Base-by-base conservation (phyloP, 2,888 invertebrate species). In the Slavum lentiscoides region DNA sequence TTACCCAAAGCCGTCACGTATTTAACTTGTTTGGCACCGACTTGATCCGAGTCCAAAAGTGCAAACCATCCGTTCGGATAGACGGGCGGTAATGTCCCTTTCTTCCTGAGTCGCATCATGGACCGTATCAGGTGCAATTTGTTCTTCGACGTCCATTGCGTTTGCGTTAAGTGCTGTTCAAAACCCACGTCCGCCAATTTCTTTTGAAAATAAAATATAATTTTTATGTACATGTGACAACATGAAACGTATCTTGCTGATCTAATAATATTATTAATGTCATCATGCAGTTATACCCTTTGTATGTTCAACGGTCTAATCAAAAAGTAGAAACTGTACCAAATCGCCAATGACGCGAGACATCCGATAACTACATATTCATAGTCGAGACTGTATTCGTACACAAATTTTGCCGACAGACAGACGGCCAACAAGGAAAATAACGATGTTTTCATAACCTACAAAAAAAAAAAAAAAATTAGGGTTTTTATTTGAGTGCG, bases 61-160 rank as follows among this genome's bases (percentile, higher is more conserved):
- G 90, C 91, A 84, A 93, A 95, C 96, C 96, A 96, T 0, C 96
- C 96, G 85, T 96, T 96, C 0, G 96, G 96, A 85, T 90, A 96
- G 0, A 94, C 93, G 0, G 95, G 95, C 0, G 95, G 95, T 4
- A 94, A 85, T 0, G 88, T 87, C 0, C 94, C 93, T 9, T 90
- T 87, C 81, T 89, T 89, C 11, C 92, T 87, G 0, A 89, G 85
- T 0, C 86, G 87, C 83, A 90, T 88, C 0, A 89, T 15, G 88
- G 86, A 39, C 74, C 82, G 75, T 74, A 72, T 55, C 66, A 82
- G 62, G 53, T 81, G 77, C 69, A 83, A 66, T 23, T 66, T 75
- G 76, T 83, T 68, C 58, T 73, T 70, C 23, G 82, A 81, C 13
- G 72, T 53, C 67, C 82, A 76, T 76, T 84, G 83, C 37, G 61